These are phyloP conservation scores for Sepioteuthis lessoniana DNA, from an alignment of 2,888 invertebrate genomes.

Conservation along the genomic window DNA sequence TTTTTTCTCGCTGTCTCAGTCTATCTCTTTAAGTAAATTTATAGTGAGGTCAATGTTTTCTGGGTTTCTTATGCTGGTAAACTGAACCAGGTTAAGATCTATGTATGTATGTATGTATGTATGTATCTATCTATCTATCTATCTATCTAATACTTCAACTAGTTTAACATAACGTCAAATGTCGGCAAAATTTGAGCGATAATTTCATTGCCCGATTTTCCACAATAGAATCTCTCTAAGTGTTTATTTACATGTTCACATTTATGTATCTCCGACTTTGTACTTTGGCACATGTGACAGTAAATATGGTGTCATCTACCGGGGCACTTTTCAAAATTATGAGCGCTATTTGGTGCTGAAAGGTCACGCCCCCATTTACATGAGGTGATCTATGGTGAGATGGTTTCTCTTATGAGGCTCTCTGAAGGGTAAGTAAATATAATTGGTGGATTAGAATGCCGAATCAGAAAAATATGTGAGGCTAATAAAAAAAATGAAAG, in stretches of 20 bases:
- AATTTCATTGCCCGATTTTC: not conserved
- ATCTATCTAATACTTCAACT: not conserved
- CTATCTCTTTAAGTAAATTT: no score
- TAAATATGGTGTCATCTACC: constrained; percentile 33
- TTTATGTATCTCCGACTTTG: not conserved
- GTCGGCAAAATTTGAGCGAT: not conserved
- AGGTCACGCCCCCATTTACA: not conserved
- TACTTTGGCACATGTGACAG: not conserved
- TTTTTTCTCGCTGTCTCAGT: no score
- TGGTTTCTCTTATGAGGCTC: not conserved
- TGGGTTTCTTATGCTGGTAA: no score
- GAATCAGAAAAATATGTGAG: not conserved
- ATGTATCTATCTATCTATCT: not conserved
- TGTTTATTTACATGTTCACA: not conserved
- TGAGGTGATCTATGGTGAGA: not conserved
- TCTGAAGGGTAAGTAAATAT: not conserved
- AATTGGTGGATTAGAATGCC: not conserved
- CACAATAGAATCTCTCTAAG: not conserved
- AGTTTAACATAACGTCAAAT: not conserved
- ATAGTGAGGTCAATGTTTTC: no score
- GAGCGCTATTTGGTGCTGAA: not conserved
- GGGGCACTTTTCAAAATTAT: not conserved
- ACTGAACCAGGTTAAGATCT: no score
- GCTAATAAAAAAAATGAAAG: not conserved
- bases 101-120: not conserved